Evolutionary conservation across 2,113 vertebrate genomes (phyloP).

Genomic region (Paratilapia polleni): DNA sequence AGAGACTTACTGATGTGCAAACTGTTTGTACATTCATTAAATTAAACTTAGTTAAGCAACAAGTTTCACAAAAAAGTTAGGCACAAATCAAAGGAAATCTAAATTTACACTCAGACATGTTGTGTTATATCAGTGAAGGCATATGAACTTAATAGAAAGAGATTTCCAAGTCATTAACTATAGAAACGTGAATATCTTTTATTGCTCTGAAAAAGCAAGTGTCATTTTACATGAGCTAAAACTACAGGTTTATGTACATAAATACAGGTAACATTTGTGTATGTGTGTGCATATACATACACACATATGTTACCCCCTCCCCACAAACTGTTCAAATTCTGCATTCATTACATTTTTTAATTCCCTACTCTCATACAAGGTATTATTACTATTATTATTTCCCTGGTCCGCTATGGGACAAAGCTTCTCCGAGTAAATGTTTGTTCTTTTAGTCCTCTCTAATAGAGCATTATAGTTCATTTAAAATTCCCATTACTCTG

Average conservation of each 20-base stretch:
- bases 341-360: neutral
- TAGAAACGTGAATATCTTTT: neutral
- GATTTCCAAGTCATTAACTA: neutral
- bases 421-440: slow-evolving; percentile 2
- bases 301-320: no score
- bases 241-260: neutral
- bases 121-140: neutral
- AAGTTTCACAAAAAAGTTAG: slow-evolving; percentile 6
- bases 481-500: neutral
- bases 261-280: neutral
- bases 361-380: neutral
- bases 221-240: neutral
- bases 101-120: neutral
- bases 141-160: neutral
- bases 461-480: neutral
- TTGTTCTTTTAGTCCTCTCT: neutral
- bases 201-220: neutral
- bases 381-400: neutral
- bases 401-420: neutral
- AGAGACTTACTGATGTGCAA: neutral
- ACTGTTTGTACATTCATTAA: neutral
- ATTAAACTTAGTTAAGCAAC: neutral
- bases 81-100: no score
- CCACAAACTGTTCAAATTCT: neutral
- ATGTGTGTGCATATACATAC: neutral